A percentile compares a stretch with the other conserved stretches of the same genome.
Conservation (phyloP, 2,888 invertebrate species). For the Icerya purchasi region DNA sequence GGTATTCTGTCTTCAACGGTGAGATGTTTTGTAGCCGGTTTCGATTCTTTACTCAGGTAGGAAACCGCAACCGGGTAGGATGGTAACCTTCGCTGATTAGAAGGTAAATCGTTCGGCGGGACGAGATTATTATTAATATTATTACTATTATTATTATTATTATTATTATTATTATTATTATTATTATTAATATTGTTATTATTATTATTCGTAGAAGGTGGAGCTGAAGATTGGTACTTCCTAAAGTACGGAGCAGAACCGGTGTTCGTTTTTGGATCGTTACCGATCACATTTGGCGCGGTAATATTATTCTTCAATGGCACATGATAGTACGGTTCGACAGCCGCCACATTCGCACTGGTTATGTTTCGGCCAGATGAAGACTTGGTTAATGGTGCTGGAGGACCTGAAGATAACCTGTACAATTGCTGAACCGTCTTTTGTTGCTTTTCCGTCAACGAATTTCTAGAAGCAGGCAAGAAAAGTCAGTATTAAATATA, state of each 20-base stretch:
- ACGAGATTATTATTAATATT: background rate
- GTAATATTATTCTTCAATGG: conserved; percentile 26
- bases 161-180: background rate
- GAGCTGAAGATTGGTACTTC: background rate
- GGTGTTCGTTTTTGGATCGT: background rate
- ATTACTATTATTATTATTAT: background rate
- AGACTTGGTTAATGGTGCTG: background rate
- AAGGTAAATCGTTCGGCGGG: background rate
- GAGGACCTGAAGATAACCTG: no score
- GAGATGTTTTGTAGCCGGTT: background rate
- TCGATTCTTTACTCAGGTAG: background rate
- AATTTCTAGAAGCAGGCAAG: background rate
- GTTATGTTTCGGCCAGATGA: conserved; percentile 23
- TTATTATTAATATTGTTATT: background rate
- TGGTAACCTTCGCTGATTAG: background rate
- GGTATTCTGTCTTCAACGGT: background rate
- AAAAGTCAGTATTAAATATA: no score
- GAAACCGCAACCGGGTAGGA: background rate
- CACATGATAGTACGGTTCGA: conserved; percentile 71
- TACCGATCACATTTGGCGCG: background rate
- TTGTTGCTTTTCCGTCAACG: background rate
- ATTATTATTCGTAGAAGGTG: background rate
- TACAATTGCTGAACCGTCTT: background rate
- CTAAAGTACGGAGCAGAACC: background rate
- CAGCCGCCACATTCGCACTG: conserved; percentile 46